These are phyloP conservation scores for Porites lobata DNA, from an alignment of 92 coral and sea anemone species.

Conservation along the genomic window DNA sequence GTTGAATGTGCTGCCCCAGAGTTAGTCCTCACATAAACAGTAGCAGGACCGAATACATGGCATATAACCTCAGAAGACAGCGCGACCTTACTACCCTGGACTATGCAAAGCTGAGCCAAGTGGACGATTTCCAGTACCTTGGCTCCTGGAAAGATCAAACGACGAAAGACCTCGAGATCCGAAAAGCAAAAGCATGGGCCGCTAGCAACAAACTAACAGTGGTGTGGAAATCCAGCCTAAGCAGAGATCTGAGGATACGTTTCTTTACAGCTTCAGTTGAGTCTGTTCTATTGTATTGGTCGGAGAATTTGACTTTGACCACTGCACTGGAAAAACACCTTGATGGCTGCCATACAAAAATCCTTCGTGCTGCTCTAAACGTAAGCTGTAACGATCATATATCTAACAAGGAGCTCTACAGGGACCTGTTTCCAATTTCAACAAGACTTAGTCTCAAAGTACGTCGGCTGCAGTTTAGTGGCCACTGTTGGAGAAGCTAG, in stretches of 20 bases:
- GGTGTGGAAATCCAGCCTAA: background rate
- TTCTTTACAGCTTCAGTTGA: background rate
- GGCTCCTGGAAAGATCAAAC: background rate
- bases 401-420: background rate
- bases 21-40: background rate
- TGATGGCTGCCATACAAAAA: background rate
- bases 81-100: background rate
- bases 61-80: background rate
- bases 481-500: background rate
- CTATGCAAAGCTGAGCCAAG: background rate
- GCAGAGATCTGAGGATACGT: background rate
- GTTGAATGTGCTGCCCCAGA: too few relatives aligned
- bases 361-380: background rate
- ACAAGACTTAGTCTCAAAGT: background rate
- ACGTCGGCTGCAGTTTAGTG: background rate
- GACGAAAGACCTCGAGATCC: background rate
- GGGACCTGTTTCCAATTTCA: background rate
- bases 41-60: background rate
- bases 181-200: background rate
- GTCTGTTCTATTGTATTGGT: background rate
- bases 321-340: background rate
- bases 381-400: background rate
- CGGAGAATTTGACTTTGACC: background rate
- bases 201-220: background rate
- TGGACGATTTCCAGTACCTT: background rate